These are phyloP conservation scores for Terrapene triunguis DNA, from an alignment of 2,113 vertebrate species.

Conservation along the genomic window DNA sequence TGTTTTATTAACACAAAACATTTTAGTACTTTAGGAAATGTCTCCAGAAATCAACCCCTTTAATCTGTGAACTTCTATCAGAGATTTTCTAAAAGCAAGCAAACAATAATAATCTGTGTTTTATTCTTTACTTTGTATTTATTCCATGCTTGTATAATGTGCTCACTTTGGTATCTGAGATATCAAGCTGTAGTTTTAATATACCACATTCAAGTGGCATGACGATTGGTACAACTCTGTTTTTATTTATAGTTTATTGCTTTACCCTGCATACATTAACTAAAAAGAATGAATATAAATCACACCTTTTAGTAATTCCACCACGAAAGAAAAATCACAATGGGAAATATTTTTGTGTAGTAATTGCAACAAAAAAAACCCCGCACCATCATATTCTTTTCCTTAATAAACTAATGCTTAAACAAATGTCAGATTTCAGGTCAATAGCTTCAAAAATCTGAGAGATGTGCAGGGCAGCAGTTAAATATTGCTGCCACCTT, in stretches of 20 bases:
- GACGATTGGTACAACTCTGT: not conserved
- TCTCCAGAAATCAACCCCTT: not conserved
- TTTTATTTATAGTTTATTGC: not conserved
- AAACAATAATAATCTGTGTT: not conserved
- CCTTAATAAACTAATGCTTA: not conserved
- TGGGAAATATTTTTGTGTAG: not conserved
- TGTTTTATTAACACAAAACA: not conserved
- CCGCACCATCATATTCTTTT: not conserved
- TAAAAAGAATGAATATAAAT: not conserved
- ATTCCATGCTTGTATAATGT: not conserved
- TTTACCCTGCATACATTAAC: not conserved
- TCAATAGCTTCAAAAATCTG: constrained; percentile 41
- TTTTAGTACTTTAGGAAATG: not conserved
- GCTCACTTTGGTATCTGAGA: not conserved
- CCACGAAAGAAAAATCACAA: not conserved
- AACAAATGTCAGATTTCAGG: not conserved
- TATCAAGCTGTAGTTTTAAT: not conserved
- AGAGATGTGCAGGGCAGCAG: not conserved
- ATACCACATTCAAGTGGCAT: not conserved
- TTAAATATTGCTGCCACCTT: constrained; percentile 72
- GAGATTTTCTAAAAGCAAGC: not conserved
- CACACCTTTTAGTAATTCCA: not conserved
- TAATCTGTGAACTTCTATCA: not conserved
- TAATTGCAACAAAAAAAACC: not conserved
- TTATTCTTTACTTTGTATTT: not conserved